Evolutionary conservation across 2,888 invertebrate species (phyloP).

Genomic region (Meteorus colon): DNA sequence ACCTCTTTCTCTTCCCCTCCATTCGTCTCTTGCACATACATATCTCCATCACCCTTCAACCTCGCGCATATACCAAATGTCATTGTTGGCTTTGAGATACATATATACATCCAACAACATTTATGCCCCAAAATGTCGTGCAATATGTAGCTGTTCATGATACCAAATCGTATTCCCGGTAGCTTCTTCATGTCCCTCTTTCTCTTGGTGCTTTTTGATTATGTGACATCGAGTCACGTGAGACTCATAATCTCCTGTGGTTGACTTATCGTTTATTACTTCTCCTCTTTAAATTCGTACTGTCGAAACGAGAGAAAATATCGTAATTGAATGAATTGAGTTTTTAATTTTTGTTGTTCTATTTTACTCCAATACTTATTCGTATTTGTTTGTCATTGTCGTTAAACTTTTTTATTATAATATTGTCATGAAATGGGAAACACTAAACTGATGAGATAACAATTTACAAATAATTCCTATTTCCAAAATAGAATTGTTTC

Average conservation of each 20-base stretch:
- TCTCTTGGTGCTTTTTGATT: background rate
- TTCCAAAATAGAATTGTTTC: no score
- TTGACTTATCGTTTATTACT: slow-evolving; percentile 21
- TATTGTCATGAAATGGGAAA: no score
- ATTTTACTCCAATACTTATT: no score
- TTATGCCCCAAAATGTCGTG: background rate
- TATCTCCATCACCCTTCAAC: background rate
- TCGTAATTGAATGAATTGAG: no score
- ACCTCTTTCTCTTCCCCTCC: background rate
- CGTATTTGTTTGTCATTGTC: no score
- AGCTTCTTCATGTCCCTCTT: background rate
- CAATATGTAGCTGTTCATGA: background rate
- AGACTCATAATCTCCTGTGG: slow-evolving; percentile 23
- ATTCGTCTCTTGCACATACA: background rate
- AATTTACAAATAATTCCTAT: no score
- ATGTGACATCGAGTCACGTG: slow-evolving; percentile 28
- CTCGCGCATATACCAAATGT: slow-evolving; percentile 7
- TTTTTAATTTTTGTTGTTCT: no score
- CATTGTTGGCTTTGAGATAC: background rate
- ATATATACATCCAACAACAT: background rate
- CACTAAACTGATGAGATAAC: no score
- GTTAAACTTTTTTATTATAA: no score
- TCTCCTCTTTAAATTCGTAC: background rate
- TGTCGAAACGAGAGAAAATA: no score
- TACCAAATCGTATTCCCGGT: slow-evolving; percentile 27